These are phyloP conservation scores for Semnornis frantzii DNA, from an alignment of 2,113 vertebrate genomes.

Conservation along the genomic window DNA sequence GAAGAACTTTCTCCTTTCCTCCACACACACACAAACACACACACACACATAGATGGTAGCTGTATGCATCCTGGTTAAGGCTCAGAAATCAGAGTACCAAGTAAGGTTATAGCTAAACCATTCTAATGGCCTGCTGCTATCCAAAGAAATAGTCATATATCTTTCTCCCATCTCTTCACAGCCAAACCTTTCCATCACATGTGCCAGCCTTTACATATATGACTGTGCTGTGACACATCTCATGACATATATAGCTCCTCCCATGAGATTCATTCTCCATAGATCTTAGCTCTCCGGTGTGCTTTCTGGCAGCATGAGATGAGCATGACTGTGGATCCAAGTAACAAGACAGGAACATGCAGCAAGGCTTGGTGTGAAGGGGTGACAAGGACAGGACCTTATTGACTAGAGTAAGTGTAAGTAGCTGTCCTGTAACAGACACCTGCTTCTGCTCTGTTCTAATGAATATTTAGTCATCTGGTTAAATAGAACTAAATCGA, in stretches of 20 bases:
- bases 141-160: fast-evolving
- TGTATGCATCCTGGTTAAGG: not conserved
- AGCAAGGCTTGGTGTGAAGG: not conserved
- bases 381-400: not conserved
- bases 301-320: not conserved
- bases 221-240: not conserved
- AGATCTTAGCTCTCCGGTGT: not conserved
- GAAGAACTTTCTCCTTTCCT: no score
- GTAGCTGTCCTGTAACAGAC: not conserved
- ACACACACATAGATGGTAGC: not conserved
- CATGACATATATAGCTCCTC: not conserved
- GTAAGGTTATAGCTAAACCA: not conserved
- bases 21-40: not conserved
- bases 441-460: not conserved
- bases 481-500: not conserved
- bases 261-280: not conserved
- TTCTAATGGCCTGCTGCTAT: not conserved
- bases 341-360: not conserved
- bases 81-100: not conserved
- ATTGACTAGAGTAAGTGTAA: not conserved
- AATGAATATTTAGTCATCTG: not conserved
- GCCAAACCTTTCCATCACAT: not conserved
- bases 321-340: not conserved
- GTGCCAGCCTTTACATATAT: not conserved
- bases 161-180: not conserved